Percentiles rank a stretch among this genome's conserved stretches.
Evolutionary conservation across 2,113 vertebrate genomes (phyloP).

Genomic region (Engraulis encrasicolus): DNA sequence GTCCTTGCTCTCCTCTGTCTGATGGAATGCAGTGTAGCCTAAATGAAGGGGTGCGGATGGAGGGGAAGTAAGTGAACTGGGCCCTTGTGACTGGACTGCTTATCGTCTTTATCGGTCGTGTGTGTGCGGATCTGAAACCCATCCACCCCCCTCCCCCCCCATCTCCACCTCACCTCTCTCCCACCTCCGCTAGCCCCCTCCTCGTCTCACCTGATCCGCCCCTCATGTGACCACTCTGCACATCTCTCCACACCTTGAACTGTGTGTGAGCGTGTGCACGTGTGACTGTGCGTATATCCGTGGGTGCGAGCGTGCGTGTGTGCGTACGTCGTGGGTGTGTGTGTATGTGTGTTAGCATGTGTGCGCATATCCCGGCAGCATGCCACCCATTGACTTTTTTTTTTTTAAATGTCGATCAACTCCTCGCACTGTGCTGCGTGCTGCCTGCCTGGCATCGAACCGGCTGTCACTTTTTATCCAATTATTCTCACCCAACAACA

Average conservation of each 20-base stretch:
- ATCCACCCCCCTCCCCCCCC: neutral
- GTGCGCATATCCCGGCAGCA: no score
- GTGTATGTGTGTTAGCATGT: no score
- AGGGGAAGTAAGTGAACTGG: slow-evolving; percentile 6
- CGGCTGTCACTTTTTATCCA: no score
- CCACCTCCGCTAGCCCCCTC: no score
- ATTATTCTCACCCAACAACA: no score
- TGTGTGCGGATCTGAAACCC: neutral
- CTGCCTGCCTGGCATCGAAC: no score
- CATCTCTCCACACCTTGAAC: neutral
- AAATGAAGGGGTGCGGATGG: slow-evolving; percentile 21
- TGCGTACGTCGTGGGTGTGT: no score
- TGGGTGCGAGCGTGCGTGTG: neutral
- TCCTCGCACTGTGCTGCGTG: neutral
- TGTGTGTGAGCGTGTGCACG: neutral
- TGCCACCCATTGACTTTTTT: neutral
- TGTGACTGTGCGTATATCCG: no score
- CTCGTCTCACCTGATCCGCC: no score
- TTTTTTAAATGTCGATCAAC: slow-evolving; percentile 24
- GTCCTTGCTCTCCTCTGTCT: neutral
- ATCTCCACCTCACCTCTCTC: no score
- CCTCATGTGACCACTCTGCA: neutral
- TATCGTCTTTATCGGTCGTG: no score
- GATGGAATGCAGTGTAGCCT: slow-evolving; percentile 14
- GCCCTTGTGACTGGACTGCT: neutral